A percentile compares a stretch with the other conserved stretches of the same genome.
Conservation (phyloP, 1,140 invertebrate genomes). For the Campoletis sonorensis region DNA sequence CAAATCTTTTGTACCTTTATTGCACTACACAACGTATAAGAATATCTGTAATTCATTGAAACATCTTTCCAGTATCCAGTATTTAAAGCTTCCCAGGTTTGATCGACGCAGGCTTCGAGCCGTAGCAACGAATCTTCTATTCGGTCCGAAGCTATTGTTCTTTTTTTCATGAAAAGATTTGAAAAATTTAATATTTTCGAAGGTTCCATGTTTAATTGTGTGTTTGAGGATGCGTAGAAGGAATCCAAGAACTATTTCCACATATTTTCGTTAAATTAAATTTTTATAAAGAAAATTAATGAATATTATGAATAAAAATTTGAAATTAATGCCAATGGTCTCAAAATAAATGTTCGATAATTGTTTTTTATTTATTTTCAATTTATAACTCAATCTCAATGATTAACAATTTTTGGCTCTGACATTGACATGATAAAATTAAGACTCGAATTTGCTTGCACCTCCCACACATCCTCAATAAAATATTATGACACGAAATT, state of each 20-base stretch:
- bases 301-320: no score
- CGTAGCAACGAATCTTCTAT: constrained; percentile 68
- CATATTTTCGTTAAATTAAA: no score
- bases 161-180: constrained; percentile 10
- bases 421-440: not conserved
- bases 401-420: no score
- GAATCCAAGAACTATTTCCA: constrained; percentile 33
- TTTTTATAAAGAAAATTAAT: no score
- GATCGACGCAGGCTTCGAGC: constrained; percentile 82
- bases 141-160: constrained; percentile 54
- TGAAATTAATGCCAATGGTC: no score
- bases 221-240: constrained; percentile 13
- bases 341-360: no score
- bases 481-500: constrained; percentile 30
- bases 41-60: constrained; percentile 77
- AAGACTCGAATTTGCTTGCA: no score
- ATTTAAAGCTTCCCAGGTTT: constrained; percentile 88
- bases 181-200: no score
- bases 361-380: no score
- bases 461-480: no score
- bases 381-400: no score
- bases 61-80: constrained; percentile 92
- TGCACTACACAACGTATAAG: constrained; percentile 81
- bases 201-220: no score
- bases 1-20: constrained; percentile 75